Percentiles rank a stretch among this genome's conserved stretches.
These are phyloP conservation scores for Pholis gunnellus DNA, from an alignment of 2,113 vertebrate species.

Conservation along the genomic window DNA sequence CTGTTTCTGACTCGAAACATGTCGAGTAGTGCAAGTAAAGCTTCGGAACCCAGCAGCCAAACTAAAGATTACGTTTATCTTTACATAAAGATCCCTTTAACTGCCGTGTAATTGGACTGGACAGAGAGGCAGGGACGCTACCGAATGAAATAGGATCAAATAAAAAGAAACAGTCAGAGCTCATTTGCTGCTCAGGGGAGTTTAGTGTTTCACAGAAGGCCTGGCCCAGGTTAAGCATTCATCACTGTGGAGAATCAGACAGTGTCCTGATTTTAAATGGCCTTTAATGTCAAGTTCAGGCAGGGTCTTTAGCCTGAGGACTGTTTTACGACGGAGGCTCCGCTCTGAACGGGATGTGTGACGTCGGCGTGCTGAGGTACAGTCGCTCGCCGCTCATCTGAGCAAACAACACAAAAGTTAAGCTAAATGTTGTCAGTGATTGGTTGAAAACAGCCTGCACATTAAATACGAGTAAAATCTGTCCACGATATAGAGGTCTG, in stretches of 20 bases:
- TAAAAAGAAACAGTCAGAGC: slow-evolving; percentile 82
- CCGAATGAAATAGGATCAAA: slow-evolving; percentile 79
- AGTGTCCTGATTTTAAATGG: slow-evolving; percentile 79
- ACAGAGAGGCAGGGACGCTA: slow-evolving; percentile 65
- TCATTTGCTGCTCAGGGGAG: slow-evolving; percentile 80
- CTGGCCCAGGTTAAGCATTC: slow-evolving; percentile 69
- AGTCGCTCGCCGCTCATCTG: not conserved
- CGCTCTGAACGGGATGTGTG: slow-evolving; percentile 51
- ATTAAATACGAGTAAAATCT: not conserved
- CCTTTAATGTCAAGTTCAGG: slow-evolving; percentile 80
- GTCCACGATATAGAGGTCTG: not conserved
- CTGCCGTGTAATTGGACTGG: slow-evolving; percentile 61
- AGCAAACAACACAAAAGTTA: not conserved
- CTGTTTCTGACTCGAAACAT: not conserved
- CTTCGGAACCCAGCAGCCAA: not conserved
- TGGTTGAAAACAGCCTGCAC: not conserved
- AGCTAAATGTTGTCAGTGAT: not conserved
- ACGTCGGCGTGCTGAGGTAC: slow-evolving; percentile 21
- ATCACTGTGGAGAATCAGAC: slow-evolving; percentile 81
- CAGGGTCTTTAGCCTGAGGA: slow-evolving; percentile 77
- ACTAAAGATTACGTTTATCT: not conserved
- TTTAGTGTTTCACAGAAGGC: slow-evolving; percentile 83
- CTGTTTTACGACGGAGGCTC: slow-evolving; percentile 69
- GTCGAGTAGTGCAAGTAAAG: not conserved
- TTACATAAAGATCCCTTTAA: slow-evolving; percentile 58